Conservation (phyloP, 2,113 vertebrate species). For the Pheucticus melanocephalus region DNA sequence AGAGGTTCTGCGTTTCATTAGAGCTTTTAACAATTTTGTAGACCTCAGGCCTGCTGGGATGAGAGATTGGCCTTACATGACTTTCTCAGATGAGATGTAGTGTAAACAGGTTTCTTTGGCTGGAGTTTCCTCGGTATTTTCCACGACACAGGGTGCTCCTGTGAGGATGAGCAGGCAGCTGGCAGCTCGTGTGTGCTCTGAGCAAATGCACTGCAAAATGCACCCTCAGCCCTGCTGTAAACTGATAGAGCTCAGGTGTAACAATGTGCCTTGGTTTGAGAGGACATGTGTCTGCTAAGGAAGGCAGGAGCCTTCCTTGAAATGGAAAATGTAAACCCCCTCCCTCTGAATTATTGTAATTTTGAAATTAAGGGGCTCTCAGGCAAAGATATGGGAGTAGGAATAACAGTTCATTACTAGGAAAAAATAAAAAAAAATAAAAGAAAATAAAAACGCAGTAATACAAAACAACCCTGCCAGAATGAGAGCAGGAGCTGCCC, state of each 20-base stretch:
- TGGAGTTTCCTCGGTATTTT: background rate
- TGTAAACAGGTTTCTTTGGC: background rate
- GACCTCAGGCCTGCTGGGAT: background rate
- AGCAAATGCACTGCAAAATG: background rate
- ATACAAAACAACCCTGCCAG: background rate
- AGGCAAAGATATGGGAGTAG: background rate
- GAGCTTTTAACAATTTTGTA: background rate
- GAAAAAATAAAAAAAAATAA: no score
- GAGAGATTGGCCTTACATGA: background rate
- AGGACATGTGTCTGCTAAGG: background rate
- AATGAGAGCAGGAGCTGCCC: accelerated
- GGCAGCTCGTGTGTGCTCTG: background rate
- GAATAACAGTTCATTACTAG: background rate
- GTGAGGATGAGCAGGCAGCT: background rate
- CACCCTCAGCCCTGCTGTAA: background rate
- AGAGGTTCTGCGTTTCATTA: background rate
- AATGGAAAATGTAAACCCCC: background rate
- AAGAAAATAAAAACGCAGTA: background rate
- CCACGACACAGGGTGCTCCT: background rate
- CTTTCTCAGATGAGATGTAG: background rate
- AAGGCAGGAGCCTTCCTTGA: background rate
- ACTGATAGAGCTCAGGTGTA: background rate
- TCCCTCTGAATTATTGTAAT: background rate
- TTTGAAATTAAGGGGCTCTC: background rate
- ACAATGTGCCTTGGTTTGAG: background rate